These are phyloP conservation scores for Antennarius striatus DNA, from an alignment of 2,113 vertebrate genomes.

Conservation along the genomic window DNA sequence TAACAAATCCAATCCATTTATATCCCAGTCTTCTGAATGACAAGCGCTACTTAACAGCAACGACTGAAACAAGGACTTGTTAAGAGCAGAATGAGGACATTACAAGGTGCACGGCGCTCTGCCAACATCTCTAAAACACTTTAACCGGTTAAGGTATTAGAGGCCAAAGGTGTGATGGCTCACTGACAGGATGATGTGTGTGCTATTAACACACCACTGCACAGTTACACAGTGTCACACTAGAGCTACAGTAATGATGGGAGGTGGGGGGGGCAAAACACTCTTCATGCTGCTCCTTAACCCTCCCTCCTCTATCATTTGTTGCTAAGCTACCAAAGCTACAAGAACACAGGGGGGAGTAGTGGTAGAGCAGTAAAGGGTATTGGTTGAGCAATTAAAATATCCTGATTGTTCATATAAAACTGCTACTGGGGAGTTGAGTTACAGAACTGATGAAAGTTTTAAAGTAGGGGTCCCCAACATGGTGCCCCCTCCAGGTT, in stretches of 20 bases:
- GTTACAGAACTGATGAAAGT: no score
- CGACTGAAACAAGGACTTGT: not conserved
- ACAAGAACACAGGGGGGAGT: no score
- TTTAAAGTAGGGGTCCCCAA: no score
- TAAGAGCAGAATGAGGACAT: slow-evolving; percentile 17
- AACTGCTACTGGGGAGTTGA: no score
- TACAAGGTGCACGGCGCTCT: slow-evolving; percentile 2
- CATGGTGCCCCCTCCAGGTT: no score
- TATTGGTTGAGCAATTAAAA: no score
- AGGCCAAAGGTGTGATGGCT: slow-evolving; percentile 49
- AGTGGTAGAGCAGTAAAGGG: no score
- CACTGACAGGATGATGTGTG: slow-evolving; percentile 60
- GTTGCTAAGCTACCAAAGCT: slow-evolving; percentile 63
- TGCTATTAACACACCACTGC: slow-evolving; percentile 48
- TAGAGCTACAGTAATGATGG: slow-evolving; percentile 50
- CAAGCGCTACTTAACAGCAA: not conserved
- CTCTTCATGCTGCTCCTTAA: slow-evolving; percentile 59
- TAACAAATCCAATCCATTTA: not conserved
- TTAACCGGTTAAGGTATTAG: slow-evolving; percentile 16
- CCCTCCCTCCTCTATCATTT: slow-evolving; percentile 37
- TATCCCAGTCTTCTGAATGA: not conserved
- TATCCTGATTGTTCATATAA: no score
- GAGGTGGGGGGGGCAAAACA: slow-evolving; percentile 41
- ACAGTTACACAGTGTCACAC: slow-evolving; percentile 61
- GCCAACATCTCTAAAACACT: not conserved